Evolutionary conservation across 2,797 vertebrate genomes (phyloP), one percentile per base, ranked within the genome.

Genomic region (Clarias laeviceps): DNA sequence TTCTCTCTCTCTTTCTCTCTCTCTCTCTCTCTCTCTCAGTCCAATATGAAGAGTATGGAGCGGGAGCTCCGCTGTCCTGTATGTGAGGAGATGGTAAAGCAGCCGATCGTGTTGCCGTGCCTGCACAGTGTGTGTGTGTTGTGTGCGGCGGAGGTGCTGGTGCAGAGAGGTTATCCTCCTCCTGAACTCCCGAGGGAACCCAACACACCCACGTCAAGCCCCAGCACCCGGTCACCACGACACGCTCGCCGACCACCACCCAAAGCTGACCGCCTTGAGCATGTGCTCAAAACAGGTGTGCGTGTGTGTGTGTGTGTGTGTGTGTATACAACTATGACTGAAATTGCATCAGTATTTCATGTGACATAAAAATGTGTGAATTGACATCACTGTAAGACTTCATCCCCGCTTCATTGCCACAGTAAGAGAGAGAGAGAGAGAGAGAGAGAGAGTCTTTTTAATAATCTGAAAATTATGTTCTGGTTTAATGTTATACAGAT

Each of bases 41-140:
- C 97, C n/a, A 97, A 96, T 92, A 98, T 98, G 97, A 98, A 98
- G 95, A 99, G 97, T 86, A 98, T 99, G 96, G 98, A 98, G 89
- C 94, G 95, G 85, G 98, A 99, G 91, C 94, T 99, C 89, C 95
- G 96, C 56, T 99, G 98, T 85, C 97, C 97, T 0, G 95, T 97
- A 91, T 99, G 98, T 89, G 96, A 97, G 66, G 98, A 97, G 91
- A 97, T 98, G 95, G 97, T 97, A 92, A 98, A 97, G 92, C 97
- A 99, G 94, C 98, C 98, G 0, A 90, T 99, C 87, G 96, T 98
- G 0, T 93, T 99, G 90, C 98, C 98, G 0, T 99, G 98, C 83
- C 91, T 95, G 87, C 98, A 99, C 94, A 99, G 96, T 0, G 96
- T 99, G 82, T 99, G 98, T 91, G 95, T 98, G 88, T 93, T 98